Conservation (phyloP, 2,888 invertebrate species). For the Tenthredo amoena region DNA sequence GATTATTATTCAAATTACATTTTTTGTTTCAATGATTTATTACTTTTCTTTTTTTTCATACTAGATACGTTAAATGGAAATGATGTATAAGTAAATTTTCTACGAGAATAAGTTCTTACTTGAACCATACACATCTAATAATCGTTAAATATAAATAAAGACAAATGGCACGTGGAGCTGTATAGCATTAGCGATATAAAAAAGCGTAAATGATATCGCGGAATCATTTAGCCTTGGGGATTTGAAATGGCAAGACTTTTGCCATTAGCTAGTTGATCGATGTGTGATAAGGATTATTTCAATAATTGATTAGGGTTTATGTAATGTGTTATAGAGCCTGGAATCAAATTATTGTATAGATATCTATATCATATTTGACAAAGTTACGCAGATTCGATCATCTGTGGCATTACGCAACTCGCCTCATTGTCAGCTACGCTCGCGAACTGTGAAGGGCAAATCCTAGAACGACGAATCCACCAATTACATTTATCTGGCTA, state of each 20-base stretch:
- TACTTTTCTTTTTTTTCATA: not conserved
- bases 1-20: not conserved
- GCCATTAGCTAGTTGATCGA: slow-evolving; percentile 10
- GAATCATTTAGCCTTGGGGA: not conserved
- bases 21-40: not conserved
- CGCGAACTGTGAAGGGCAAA: slow-evolving; percentile 20
- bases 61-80: not conserved
- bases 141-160: not conserved
- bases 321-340: not conserved
- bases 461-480: not conserved
- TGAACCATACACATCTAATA: not conserved
- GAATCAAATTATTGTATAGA: not conserved
- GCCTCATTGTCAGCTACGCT: not conserved
- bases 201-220: not conserved
- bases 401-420: not conserved
- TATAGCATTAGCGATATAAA: not conserved
- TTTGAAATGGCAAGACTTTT: slow-evolving; percentile 8
- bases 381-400: slow-evolving; percentile 18
- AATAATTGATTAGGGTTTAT: not conserved
- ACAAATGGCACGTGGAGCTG: not conserved
- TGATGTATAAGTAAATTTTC: not conserved
- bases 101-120: not conserved
- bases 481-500: slow-evolving; percentile 17
- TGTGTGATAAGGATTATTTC: not conserved
- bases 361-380: not conserved